Evolutionary conservation across 2,113 vertebrate species (phyloP), one percentile per base, ranked within the genome.

Genomic region (Rhinopomastus cyanomelas): DNA sequence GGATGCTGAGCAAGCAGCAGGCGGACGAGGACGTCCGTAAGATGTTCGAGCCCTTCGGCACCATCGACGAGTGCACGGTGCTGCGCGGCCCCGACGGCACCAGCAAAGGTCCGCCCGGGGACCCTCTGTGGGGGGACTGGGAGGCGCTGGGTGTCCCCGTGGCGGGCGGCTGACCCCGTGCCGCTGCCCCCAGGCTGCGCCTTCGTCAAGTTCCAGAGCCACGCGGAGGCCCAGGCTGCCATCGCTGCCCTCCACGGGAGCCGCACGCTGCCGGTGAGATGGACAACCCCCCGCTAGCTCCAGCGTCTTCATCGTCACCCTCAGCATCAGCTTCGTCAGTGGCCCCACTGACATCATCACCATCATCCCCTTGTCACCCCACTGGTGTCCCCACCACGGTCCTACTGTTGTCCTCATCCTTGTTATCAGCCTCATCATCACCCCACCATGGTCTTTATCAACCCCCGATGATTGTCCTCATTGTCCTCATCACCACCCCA

Each of bases 1-100:
- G 98, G 72, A 99, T 99, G 98, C 96, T 99, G 95, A 98, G 98
- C 71, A 99, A 99, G 96, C 98, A 99, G 96, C 98, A 99, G 97
- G 98, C 98, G 34, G 98, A 99, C 67, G 98, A 99, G 81, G 98
- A 99, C 1, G 98, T 99, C 67, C 97, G 98, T 90, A 98, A 98
- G 96, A 98, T 99, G 98, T 99, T 99, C 27, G 98, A 99, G 88
- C 98, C 98, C 16, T 99, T 99, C 7, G 98, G 98, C 87, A 98
- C 96, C 95, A 99, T 99, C 73, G 98, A 98, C 3, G 98, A 99
- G 97, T 99, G 98, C 92, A 99, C 98, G 27, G 98, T 99, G 78
- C 98, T 99, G 73, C 97, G 98, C 59, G 98, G 98, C 3, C 98
- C 98, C 1, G 98, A 99, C 1, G 98, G 98, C 73, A 98, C 98